Percentiles rank a stretch among this genome's conserved stretches.
These are phyloP conservation scores for Hippocampus kuda DNA, from an alignment of 2,797 vertebrate genomes.

Conservation along the genomic window DNA sequence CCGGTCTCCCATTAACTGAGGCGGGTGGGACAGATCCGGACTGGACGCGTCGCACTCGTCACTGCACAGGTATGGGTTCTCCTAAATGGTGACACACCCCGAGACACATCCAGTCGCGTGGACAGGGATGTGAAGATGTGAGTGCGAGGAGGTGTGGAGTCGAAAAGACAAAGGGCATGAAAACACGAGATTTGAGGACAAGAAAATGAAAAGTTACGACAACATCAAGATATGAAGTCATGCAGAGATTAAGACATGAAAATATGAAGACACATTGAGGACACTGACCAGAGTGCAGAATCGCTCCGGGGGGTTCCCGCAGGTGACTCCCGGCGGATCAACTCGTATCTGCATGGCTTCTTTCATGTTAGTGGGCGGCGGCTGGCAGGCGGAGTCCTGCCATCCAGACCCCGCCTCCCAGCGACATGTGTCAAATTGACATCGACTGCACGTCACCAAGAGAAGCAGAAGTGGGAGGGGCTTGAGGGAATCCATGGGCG, in stretches of 20 bases:
- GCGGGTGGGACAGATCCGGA: constrained; percentile 88
- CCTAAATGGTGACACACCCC: constrained; percentile 50
- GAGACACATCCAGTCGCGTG: too few species aligned
- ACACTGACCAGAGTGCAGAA: constrained; percentile 86
- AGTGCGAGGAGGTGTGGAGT: too few species aligned
- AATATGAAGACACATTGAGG: too few species aligned
- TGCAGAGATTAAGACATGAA: too few species aligned
- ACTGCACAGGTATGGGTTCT: constrained; percentile 96
- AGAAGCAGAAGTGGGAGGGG: constrained; percentile 59
- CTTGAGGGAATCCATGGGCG: constrained; percentile 39
- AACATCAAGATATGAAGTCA: too few species aligned
- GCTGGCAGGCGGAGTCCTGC: constrained; percentile 87
- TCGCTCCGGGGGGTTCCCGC: constrained; percentile 85
- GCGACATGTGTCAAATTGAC: constrained; percentile 79
- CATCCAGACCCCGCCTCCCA: constrained; percentile 76
- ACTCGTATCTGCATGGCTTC: constrained; percentile 84
- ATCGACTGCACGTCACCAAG: constrained; percentile 52
- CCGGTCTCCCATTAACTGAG: constrained; percentile 89
- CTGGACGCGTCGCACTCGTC: constrained; percentile 92
- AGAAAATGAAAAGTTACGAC: too few species aligned
- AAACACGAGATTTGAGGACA: too few species aligned
- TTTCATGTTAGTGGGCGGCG: constrained; percentile 78
- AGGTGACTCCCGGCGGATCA: constrained; percentile 85
- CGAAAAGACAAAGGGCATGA: too few species aligned
- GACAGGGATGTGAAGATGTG: too few species aligned